Base-by-base conservation (phyloP, 2,797 vertebrate species). In the Borostomias antarcticus region DNA sequence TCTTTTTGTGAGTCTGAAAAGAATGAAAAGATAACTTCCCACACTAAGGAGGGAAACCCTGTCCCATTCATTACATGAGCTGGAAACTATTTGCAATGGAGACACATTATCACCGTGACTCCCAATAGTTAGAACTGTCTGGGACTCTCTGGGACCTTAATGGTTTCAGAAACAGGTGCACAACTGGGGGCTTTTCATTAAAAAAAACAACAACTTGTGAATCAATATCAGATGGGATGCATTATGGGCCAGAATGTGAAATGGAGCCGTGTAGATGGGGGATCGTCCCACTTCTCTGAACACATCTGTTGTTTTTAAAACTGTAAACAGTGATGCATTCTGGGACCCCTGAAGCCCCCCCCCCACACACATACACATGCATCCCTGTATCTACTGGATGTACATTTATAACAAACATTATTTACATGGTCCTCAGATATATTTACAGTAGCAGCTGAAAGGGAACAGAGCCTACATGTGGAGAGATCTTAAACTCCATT, bases 61-160 rank as follows among this genome's bases (percentile, higher is more conserved):
- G 53, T 32, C 17, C 15, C 8, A 19, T 32, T 56, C 29, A 32
- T 56, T 56, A 56, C 53, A 30, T 28, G 17, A 5, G 6, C 53
- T 56, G 53, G 53, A 56, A 56, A 56, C 25, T 56, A 56, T 56
- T 56, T 56, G 26, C 17, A 19, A 53, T 13, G 26, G 51, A 53
- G 51, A 10, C 26, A 25, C 6, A 29, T 53, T 29, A 53, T 53
- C 7, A 2, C 43, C 26, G 25, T 53, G 51, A 53, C 51, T 53
- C 51, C 13, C 26, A 15, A 13, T 28, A 13, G 15, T 53, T 15
- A 29, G 28, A 53, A 53, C 26, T 13, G 5, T 5, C 5, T 26
- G 11, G 26, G 26, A 17, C 51, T 53, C n/a, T n/a, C n/a, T 51
- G 25, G 23, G 28, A 53, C 13, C 11, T 53, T 29, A 53, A 29